Evolutionary conservation across 2,113 vertebrate species (phyloP).

Genomic region (Hippocampus barbouri): DNA sequence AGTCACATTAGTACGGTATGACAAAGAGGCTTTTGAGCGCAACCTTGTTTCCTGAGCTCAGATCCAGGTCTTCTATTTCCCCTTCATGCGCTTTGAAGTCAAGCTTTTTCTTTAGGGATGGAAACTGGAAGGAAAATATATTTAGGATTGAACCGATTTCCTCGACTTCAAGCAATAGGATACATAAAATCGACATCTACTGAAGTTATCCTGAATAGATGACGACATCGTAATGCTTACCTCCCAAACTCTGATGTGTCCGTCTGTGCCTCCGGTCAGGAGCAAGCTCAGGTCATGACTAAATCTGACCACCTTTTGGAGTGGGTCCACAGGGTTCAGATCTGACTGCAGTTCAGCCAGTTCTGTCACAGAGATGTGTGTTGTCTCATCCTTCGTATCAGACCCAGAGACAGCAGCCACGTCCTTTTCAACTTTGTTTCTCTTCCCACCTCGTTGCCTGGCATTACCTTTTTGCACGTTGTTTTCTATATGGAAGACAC

Average conservation of each 20-base stretch:
- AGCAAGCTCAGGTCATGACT: conserved; percentile 78
- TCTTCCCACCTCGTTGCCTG: conserved; percentile 60
- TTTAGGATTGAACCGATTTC: neutral
- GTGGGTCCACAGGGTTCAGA: conserved; percentile 76
- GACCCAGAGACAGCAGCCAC: neutral
- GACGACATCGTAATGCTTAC: conserved; percentile 50
- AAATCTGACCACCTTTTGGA: conserved; percentile 89
- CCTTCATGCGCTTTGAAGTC: conserved; percentile 88
- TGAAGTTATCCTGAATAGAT: neutral
- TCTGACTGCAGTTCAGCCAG: conserved; percentile 81
- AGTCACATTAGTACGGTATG: neutral
- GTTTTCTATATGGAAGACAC: conserved; percentile 2
- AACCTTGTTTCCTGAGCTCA: conserved; percentile 87
- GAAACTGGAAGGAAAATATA: conserved; percentile 72
- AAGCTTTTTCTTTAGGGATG: conserved; percentile 82
- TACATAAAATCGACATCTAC: neutral
- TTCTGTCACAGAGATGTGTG: conserved; percentile 71
- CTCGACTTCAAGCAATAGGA: too few relatives aligned
- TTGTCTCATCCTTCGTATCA: conserved; percentile 58
- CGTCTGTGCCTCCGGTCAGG: conserved; percentile 85
- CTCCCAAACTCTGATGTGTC: conserved; percentile 87
- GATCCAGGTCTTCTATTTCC: conserved; percentile 85
- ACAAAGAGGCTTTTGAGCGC: neutral
- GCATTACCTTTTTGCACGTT: conserved; percentile 37
- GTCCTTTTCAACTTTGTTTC: conserved; percentile 39